A percentile compares a stretch with the other conserved stretches of the same genome.
Evolutionary conservation across 2,797 vertebrate species (phyloP).

Genomic region (Sebastes hopkinsi): DNA sequence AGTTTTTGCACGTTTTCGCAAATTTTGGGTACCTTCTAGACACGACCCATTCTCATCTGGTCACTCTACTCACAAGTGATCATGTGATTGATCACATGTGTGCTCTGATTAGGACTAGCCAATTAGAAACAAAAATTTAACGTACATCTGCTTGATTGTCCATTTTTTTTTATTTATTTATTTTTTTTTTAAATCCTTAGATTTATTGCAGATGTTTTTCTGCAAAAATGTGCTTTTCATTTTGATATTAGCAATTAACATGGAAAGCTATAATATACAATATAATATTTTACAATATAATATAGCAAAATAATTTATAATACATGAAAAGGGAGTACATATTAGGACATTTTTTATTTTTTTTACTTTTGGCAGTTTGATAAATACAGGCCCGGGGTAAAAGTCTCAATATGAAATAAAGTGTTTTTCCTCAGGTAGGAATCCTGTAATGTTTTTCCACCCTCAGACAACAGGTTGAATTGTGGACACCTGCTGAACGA

Average conservation of each 20-base stretch:
- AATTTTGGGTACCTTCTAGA: no score
- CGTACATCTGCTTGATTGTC: background rate
- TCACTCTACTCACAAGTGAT: background rate
- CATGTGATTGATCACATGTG: background rate
- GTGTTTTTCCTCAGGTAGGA: background rate
- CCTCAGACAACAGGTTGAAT: background rate
- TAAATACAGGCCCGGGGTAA: background rate
- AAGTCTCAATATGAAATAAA: background rate
- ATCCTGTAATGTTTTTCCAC: background rate
- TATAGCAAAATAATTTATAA: background rate
- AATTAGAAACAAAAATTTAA: background rate
- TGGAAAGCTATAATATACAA: background rate
- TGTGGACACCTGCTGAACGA: background rate
- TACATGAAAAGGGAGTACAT: background rate
- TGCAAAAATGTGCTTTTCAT: no score
- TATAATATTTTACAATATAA: background rate
- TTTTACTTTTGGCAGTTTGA: background rate
- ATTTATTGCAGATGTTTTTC: no score
- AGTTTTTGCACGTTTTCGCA: no score
- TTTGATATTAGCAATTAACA: background rate
- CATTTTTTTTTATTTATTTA: no score
- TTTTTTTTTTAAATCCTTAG: no score
- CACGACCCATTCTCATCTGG: no score
- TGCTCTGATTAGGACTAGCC: background rate
- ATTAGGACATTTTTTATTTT: background rate